These are phyloP conservation scores for Distichodus sexfasciatus DNA, from an alignment of 2,797 vertebrate species.

Conservation along the genomic window DNA sequence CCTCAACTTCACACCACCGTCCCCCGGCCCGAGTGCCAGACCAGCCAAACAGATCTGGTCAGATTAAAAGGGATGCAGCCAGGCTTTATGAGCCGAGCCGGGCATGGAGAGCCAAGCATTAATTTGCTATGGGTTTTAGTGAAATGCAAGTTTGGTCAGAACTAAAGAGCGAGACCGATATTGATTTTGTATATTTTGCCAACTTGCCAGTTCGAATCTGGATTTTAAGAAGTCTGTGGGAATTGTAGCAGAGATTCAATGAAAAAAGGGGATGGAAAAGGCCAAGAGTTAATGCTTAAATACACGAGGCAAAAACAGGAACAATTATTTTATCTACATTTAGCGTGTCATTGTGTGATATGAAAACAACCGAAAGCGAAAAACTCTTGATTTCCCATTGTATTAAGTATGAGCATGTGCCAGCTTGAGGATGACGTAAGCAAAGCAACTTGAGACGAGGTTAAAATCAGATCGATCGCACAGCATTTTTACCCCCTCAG, in stretches of 20 bases:
- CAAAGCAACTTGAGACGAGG: too few relatives aligned
- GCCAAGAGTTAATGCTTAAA: too few relatives aligned
- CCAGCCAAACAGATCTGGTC: conserved; percentile 23
- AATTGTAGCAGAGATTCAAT: conserved; percentile 30
- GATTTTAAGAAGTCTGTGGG: conserved; percentile 31
- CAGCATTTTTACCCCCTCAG: conserved; percentile 11
- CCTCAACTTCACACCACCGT: background rate
- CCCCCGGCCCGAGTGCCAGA: conserved; percentile 13
- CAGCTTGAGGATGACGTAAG: too few relatives aligned
- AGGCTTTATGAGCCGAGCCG: conserved; percentile 21
- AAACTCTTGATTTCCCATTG: too few relatives aligned
- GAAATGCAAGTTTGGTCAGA: conserved; percentile 26
- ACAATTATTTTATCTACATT: too few relatives aligned
- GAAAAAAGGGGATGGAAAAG: conserved; percentile 28
- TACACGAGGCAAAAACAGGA: too few relatives aligned
- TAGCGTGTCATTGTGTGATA: too few relatives aligned
- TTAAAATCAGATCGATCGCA: conserved; percentile 28
- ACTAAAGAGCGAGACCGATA: conserved; percentile 35
- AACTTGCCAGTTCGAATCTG: conserved; percentile 24
- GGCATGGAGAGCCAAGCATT: too few relatives aligned
- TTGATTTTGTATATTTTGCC: conserved; percentile 43
- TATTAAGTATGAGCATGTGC: too few relatives aligned
- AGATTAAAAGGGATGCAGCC: conserved; percentile 45
- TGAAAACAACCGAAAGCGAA: too few relatives aligned
- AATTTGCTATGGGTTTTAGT: conserved; percentile 46